A percentile compares a stretch with the other conserved stretches of the same genome.
phyloP scores from a whole-genome alignment of 2,113 vertebrate species.

The Neolamprologus devosi region DNA sequence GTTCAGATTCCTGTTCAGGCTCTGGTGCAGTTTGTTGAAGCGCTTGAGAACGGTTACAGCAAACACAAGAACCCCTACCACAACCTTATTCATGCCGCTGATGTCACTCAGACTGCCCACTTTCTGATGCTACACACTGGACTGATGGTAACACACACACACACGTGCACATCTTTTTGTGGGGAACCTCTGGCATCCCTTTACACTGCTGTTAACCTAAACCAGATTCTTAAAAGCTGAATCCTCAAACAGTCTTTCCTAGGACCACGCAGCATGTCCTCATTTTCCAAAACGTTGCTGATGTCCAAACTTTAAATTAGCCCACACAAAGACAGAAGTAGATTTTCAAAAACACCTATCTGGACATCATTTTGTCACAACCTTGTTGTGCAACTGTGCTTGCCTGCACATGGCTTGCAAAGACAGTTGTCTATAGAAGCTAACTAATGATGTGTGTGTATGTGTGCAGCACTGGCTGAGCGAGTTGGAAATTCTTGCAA shows the following conservation, averaged over 20 bases:
- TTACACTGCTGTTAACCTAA: not conserved
- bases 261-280: not conserved
- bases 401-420: not conserved
- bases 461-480: slow-evolving; percentile 90
- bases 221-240: not conserved
- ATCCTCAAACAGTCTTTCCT: not conserved
- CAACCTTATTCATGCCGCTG: slow-evolving; percentile 94
- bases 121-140: slow-evolving; percentile 96
- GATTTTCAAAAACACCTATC: not conserved
- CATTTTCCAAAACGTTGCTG: not conserved
- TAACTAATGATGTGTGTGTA: not conserved
- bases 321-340: not conserved
- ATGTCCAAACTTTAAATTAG: not conserved
- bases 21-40: slow-evolving; percentile 91
- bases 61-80: slow-evolving; percentile 98
- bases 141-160: slow-evolving; percentile 78
- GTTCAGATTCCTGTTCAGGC: slow-evolving; percentile 88
- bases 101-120: slow-evolving; percentile 97
- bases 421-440: not conserved
- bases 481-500: slow-evolving; percentile 97
- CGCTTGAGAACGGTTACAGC: slow-evolving; percentile 94
- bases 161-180: not conserved
- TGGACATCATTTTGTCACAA: not conserved
- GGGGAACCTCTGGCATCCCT: not conserved
- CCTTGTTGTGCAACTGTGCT: not conserved